A percentile compares a stretch with the other conserved stretches of the same genome.
Evolutionary conservation across 2,113 vertebrate species (phyloP).

Genomic region (Alethe diademata): DNA sequence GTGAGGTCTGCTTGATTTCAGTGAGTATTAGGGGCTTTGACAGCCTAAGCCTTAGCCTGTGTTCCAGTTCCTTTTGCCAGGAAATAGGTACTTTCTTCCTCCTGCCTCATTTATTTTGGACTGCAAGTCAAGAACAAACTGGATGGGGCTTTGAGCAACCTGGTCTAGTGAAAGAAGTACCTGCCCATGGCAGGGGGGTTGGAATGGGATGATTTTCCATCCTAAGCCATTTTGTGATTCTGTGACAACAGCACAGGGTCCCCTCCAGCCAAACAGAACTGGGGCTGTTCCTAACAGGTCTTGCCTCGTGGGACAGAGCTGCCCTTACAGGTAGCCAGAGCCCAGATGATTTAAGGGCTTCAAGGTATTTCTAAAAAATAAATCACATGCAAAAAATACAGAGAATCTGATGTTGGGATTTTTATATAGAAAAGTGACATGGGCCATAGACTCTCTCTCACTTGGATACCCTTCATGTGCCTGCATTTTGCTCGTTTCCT

Average conservation of each 20-base stretch:
- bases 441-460: conserved; percentile 12
- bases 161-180: not conserved
- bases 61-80: not conserved
- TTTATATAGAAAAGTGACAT: not conserved
- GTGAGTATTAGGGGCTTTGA: not conserved
- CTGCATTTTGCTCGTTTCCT: conserved; percentile 45
- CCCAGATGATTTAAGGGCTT: not conserved
- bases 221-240: not conserved
- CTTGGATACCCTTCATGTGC: conserved; percentile 47
- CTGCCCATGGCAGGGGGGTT: not conserved
- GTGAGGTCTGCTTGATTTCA: not conserved
- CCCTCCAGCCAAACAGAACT: fast-evolving
- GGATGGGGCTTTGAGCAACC: not conserved
- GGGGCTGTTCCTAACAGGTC: not conserved
- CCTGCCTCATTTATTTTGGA: not conserved
- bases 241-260: not conserved
- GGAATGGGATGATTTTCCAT: not conserved
- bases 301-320: fast-evolving
- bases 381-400: not conserved
- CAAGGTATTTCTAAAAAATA: not conserved
- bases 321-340: not conserved
- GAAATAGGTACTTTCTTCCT: not conserved
- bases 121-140: not conserved
- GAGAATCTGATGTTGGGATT: not conserved
- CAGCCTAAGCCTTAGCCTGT: not conserved